Evolutionary conservation across 2,888 invertebrate species (phyloP), one percentile per base, ranked within the genome.

Genomic region (Cyclophora albipunctata): DNA sequence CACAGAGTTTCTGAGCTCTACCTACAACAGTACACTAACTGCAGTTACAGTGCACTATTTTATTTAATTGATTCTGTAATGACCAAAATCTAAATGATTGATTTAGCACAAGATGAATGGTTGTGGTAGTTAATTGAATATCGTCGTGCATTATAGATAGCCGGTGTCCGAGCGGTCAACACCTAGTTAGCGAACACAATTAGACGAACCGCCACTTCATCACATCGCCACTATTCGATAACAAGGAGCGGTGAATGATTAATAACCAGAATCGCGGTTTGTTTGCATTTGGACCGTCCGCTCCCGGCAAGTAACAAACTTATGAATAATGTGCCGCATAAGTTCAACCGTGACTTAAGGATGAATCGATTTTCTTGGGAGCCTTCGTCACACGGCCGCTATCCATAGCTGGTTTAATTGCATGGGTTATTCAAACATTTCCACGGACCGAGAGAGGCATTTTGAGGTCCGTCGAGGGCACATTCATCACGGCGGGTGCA

Each of bases 401-500:
- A 65, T 60, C 62, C 57, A 59, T 60, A 68, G 66, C 72, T 64
- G 66, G 68, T 75, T 75, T 81, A 79, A 78, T 81, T 78, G 78
- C 75, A 75, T 72, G 77, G 79, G 78, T 78, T 83, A 83, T 75
- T 75, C 77, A 82, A 81, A 82, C 78, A 81, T 71, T 69, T 73
- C 64, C 64, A 62, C 72, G 67, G 65, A 73, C 76, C 75, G 81
- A 80, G 80, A 81, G 68, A 75, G 75, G 79, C 76, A 82, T 85
- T 81, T 86, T 84, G 87, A 84, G 87, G 87, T 85, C 76, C 78
- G 79, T 70, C 77, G 69, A 71, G 77, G 74, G 81, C 76, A 84
- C 84, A 86, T 86, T 85, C 82, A 86, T 87, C 87, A 84, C 55
- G 68, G 61, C 67, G 74, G 75, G 81, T 78, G 84, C 85, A 84